These are phyloP conservation scores for Metalampra italica DNA, from an alignment of 2,888 invertebrate species.

Conservation along the genomic window DNA sequence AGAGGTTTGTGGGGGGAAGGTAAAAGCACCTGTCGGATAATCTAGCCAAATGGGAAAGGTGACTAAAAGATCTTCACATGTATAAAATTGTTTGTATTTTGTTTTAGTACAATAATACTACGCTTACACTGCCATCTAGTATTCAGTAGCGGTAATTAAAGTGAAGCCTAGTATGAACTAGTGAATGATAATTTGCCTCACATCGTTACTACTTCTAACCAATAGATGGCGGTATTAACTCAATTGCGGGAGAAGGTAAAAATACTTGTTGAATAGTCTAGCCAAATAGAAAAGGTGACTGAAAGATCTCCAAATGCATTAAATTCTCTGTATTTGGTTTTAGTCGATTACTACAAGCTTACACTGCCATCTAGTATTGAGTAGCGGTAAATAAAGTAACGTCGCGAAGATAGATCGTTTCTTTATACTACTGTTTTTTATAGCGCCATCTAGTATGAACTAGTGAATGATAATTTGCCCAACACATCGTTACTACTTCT, in stretches of 20 bases:
- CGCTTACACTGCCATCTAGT: constrained; percentile 17
- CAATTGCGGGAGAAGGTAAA: constrained; percentile 5
- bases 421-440: neutral
- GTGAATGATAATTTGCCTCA: no score
- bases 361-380: constrained; percentile 18
- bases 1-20: constrained; percentile 5
- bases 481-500: neutral
- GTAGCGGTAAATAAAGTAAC: constrained; percentile 7
- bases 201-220: no score
- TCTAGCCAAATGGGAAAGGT: constrained; percentile 14
- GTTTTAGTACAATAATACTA: constrained; percentile 9
- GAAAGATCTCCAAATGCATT: no score
- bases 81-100: neutral
- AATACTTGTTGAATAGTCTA: constrained; percentile 35
- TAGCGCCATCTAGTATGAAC: neutral
- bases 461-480: neutral
- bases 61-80: no score
- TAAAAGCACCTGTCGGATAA: constrained; percentile 35
- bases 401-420: no score
- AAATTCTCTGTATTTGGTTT: neutral
- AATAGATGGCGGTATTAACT: neutral
- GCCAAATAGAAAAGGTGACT: constrained; percentile 13
- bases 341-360: constrained; percentile 9
- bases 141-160: constrained; percentile 9
- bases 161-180: neutral